Evolutionary conservation across 2,113 vertebrate species (phyloP), one percentile per base, ranked within the genome.

Genomic region (Romanogobio albipinnatus): DNA sequence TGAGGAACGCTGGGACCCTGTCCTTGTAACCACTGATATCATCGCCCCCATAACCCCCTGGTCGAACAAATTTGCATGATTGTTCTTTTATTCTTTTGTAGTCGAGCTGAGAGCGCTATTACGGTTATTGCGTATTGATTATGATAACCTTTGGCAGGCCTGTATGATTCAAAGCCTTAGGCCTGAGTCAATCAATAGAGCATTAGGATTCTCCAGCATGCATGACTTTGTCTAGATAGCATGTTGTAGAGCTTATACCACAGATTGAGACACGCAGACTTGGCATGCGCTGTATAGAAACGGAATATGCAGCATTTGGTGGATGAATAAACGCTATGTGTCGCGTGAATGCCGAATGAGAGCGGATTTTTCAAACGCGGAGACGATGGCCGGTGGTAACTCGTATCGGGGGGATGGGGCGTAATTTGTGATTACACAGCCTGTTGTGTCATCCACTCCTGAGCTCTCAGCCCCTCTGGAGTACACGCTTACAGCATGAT

Each of bases 121-220:
- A 86, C 36, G 45, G 85, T 86, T 88, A 88, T 86, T 86, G 82
- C 74, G 39, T 88, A 88, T 88, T 86, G 85, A 88, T 88, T 84
- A 73, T 47, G 47, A 86, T 84, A 73, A 84, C 82, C 85, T 84
- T 86, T 84, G 78, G 76, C 82, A 86, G 85, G 83, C 66, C 68
- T 47, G 19, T 71, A 49, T 75, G 68, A 81, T 76, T 82, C 43
- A 82, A 84, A 86, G 61, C 62, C 64, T 82, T 76, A 56, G 76
- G 49, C 39, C 17, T 7, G 26, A 78, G 43, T 76, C 71, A 76
- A 88, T 88, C 85, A 70, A 88, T 88, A 82, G 45, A 64, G 76
- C 85, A 88, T 88, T 88, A 84, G 77, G 64, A 88, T 82, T 88
- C 81, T 49, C 22, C 71, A 78, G 62, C 85, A 86, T 61, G 82